Evolutionary conservation across 2,797 vertebrate genomes (phyloP).

Genomic region (Pristis pectinata): DNA sequence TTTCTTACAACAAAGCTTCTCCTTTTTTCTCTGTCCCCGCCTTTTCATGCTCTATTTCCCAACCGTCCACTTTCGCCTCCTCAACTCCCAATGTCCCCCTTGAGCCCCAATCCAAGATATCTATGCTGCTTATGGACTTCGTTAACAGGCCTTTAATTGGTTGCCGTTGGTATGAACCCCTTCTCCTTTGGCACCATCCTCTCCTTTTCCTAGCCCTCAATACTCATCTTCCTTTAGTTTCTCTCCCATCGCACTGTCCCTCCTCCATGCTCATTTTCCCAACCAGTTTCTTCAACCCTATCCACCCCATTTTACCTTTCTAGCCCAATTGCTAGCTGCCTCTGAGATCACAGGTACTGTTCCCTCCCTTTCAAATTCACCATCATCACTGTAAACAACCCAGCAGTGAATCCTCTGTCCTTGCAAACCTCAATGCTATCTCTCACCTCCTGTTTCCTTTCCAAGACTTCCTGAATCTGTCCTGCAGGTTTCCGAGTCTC

Average conservation of each 20-base stretch:
- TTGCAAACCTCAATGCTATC: not conserved
- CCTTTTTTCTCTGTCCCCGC: too few species aligned
- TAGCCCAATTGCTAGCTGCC: too few species aligned
- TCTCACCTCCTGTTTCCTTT: not conserved
- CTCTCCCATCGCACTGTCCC: not conserved
- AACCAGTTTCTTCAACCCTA: not conserved
- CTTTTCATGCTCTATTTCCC: too few species aligned
- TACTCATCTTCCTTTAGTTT: not conserved
- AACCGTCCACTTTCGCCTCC: too few species aligned
- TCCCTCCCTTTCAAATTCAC: not conserved
- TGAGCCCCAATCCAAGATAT: not conserved
- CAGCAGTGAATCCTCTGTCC: not conserved
- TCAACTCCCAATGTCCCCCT: too few species aligned
- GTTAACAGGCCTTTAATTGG: not conserved
- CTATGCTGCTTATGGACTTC: not conserved
- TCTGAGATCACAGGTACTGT: not conserved
- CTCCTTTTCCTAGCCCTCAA: not conserved
- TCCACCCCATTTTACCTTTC: too few species aligned
- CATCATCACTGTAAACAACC: not conserved
- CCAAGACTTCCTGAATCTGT: not conserved
- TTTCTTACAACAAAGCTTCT: too few species aligned
- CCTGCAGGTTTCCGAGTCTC: not conserved
- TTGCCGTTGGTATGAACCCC: not conserved
- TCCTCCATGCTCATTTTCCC: not conserved
- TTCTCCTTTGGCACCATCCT: not conserved